Percentiles rank a stretch among this genome's conserved stretches.
phyloP scores from a whole-genome alignment of 2,888 invertebrate species.

The Hirtodrosophila trivittata region DNA sequence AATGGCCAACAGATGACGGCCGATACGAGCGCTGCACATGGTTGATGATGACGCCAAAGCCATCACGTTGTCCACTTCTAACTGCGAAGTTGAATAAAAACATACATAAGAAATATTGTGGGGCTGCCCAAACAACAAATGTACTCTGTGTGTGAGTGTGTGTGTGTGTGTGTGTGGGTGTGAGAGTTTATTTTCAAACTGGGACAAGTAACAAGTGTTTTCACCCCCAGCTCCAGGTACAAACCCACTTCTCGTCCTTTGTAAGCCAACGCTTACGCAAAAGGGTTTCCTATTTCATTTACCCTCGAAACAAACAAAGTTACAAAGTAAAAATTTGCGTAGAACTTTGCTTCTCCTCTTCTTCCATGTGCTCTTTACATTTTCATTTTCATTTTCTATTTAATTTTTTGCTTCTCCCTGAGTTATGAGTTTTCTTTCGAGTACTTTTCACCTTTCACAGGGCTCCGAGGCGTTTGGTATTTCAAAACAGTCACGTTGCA shows the following conservation, averaged over 20 bases:
- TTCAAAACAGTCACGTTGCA: slow-evolving; percentile 72
- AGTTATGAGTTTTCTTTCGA: background rate
- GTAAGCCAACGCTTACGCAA: slow-evolving; percentile 61
- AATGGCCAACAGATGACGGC: slow-evolving; percentile 61
- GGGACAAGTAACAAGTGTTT: slow-evolving; percentile 57
- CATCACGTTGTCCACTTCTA: slow-evolving; percentile 42
- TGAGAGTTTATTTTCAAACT: slow-evolving; percentile 28
- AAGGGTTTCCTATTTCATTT: slow-evolving; percentile 73
- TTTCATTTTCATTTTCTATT: background rate
- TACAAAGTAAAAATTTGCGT: slow-evolving; percentile 59
- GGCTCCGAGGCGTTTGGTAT: slow-evolving; percentile 51
- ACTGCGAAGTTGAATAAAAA: slow-evolving; percentile 40
- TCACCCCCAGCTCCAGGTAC: background rate
- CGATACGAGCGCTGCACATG: slow-evolving; percentile 44
- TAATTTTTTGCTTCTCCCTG: background rate
- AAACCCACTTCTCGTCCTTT: slow-evolving; percentile 2
- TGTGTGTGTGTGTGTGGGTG: background rate
- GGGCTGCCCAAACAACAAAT: background rate
- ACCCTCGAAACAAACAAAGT: slow-evolving; percentile 53
- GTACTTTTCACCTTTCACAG: slow-evolving; percentile 22
- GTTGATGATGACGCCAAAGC: slow-evolving; percentile 36
- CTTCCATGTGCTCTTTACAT: background rate
- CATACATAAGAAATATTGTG: background rate
- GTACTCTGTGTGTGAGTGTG: background rate
- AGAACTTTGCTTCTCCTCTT: slow-evolving; percentile 18